Base-by-base conservation (phyloP, 2,888 invertebrate genomes). In the Galerucella pusilla region DNA sequence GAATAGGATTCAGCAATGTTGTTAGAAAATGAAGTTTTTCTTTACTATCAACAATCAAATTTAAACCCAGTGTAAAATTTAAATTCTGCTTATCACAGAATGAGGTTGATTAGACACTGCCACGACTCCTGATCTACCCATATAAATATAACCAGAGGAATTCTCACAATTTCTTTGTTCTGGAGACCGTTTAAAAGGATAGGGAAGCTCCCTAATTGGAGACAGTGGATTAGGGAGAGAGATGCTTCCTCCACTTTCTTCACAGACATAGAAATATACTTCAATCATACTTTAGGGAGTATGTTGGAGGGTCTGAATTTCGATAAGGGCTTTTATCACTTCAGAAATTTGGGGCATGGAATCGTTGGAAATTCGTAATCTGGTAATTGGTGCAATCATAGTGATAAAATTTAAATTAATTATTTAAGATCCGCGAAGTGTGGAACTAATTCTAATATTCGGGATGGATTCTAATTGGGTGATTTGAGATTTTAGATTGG, bases 291-390 rank as follows among this genome's bases (percentile, higher is more conserved):
- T 71, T 71, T 65, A 25, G 71, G 66, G 65, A 71, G 20, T n/a
- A 46, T 46, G 59, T 71, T 57, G 64, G 65, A 65, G 45, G 60
- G 69, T 25, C 64, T 45, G 71, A 65, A 65, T 57, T 66, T 66
- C 71, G 71, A 71, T 71, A 71, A 71, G 71, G 63, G 59, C 71
- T 65, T 71, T 71, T 71, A 71, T 66, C 71, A 71, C 71, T 71
- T 71, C 16, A 12, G 59, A 46, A 71, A 71, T 66, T 71, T 57
- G 25, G 57, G 57, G 57, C n/a, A 6, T 7, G 52, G 5, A 52
- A 52, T 52, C 20, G 35, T 42, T 46, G 28, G 42, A 71, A 65
- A 59, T 59, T 66, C 59, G 65, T 65, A 46, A 66, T 65, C 71
- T 42, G 14, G 45, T 65, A 65, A 46, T 65, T 65, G 64, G 25